Base-by-base conservation (phyloP, 2,888 invertebrate genomes). In the Bruchidius siliquastri region DNA sequence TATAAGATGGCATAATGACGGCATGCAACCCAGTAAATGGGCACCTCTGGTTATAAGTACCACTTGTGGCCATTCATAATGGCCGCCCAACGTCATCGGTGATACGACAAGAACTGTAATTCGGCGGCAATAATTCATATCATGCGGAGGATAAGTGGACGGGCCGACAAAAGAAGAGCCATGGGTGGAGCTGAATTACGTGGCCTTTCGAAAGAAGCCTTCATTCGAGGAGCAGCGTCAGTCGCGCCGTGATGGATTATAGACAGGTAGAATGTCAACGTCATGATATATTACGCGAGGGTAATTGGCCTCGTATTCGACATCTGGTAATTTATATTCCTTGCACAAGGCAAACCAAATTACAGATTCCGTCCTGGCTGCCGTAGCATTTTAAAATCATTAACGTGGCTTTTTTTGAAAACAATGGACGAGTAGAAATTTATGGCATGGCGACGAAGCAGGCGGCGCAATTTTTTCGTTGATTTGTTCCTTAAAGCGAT, bases 261-360 rank as follows among this genome's bases (percentile, higher is more conserved):
- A 72, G 78, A 77, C 76, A 76, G 77, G 76, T 73, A 76, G 75
- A 77, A 73, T 77, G 78, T 78, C 78, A 75, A 74, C 76, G 71
- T 32, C 72, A 75, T 78, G 77, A 78, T 78, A 76, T 78, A 78
- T 78, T 74, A 73, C 75, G 72, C 73, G 70, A 72, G 67, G 77
- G 78, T 77, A 78, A 78, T 78, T 78, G 78, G 76, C 78, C 76
- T 78, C 73, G 77, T 74, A 78, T 78, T 77, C 75, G 74, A 75
- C 75, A 78, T 77, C 75, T 73, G 68, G 74, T 76, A 76, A 78
- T 78, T 78, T 77, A 78, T 78, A 77, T 77, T 76, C 78, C 72
- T 73, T 73, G 71, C 74, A 75, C 74, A 76, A 75, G 73, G 75
- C 74, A 73, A 76, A 77, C 76, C 72, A 73, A 77, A 77, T 77